These are phyloP conservation scores for Pristionchus arcanus DNA, from an alignment of 2,888 invertebrate species.

Conservation along the genomic window DNA sequence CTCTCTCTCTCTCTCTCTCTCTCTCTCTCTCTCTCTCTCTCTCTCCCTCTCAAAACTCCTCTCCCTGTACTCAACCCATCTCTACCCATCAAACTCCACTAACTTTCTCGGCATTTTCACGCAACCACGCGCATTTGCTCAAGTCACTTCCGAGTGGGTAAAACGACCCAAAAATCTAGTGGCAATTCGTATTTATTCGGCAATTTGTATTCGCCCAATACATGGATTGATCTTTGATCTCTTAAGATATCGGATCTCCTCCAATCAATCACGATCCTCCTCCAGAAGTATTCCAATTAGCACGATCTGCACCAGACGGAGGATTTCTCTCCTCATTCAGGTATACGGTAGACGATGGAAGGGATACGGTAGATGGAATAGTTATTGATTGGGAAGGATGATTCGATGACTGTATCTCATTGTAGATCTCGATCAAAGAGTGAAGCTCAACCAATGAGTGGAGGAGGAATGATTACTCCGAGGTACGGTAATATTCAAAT, in stretches of 20 bases:
- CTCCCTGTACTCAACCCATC: background rate
- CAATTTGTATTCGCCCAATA: background rate
- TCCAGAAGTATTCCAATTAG: conserved; percentile 31
- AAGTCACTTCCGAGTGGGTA: background rate
- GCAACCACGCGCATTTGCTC: background rate
- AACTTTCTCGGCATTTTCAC: conserved; percentile 4
- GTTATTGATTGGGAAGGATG: background rate
- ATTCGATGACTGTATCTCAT: background rate
- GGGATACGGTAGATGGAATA: background rate
- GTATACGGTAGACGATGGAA: background rate
- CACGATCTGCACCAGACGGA: conserved; percentile 42
- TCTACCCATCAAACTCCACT: conserved; percentile 24
- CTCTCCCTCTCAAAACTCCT: background rate
- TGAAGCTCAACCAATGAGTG: conserved; percentile 1
- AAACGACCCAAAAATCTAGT: background rate
- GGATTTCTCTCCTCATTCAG: conserved; percentile 51
- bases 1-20: background rate
- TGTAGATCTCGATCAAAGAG: conserved; percentile 35
- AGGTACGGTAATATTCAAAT: background rate
- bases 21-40: background rate
- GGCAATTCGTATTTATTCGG: background rate
- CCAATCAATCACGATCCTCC: conserved; percentile 48
- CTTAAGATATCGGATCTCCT: conserved; percentile 46
- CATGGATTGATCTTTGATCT: too few relatives aligned
- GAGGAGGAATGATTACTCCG: conserved; percentile 30